Conservation (phyloP, 2,113 vertebrate species). For the Coryphaenoides rupestris region DNA sequence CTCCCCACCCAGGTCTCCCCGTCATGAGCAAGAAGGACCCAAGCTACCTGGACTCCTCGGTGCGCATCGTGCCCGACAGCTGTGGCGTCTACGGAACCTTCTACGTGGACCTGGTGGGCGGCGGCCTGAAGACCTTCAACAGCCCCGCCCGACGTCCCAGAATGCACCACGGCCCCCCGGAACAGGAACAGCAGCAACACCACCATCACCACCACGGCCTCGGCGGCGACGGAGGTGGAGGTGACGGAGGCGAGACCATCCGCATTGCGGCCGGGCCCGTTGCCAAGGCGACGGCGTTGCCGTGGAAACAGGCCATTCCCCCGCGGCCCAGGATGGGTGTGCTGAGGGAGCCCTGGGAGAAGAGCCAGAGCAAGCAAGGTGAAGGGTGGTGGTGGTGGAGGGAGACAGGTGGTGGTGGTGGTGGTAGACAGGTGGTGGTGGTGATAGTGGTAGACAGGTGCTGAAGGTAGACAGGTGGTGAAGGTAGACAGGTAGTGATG, state of each 20-base stretch:
- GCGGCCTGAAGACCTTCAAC: slow-evolving; percentile 73
- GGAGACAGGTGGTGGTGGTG: too few relatives aligned
- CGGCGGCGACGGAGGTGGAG: too few relatives aligned
- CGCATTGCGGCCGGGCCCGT: slow-evolving; percentile 55
- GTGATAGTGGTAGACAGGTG: too few relatives aligned
- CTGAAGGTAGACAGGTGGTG: too few relatives aligned
- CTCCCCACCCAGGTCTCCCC: slow-evolving; percentile 58
- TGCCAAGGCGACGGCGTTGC: slow-evolving; percentile 49
- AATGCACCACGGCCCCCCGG: slow-evolving; percentile 34
- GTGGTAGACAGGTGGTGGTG: too few relatives aligned
- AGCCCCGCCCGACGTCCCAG: slow-evolving; percentile 58
- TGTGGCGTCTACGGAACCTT: slow-evolving; percentile 82
- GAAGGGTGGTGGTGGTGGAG: slow-evolving; percentile 14
- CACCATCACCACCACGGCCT: too few relatives aligned
- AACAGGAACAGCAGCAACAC: slow-evolving; percentile 37
- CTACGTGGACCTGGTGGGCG: slow-evolving; percentile 73
- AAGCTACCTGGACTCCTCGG: slow-evolving; percentile 52
- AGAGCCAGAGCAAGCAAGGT: slow-evolving; percentile 73
- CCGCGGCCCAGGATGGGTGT: slow-evolving; percentile 74
- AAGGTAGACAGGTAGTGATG: too few relatives aligned
- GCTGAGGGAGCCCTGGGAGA: slow-evolving; percentile 73
- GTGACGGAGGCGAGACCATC: slow-evolving; percentile 51
- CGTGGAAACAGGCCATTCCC: slow-evolving; percentile 70
- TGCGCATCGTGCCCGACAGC: slow-evolving; percentile 80
- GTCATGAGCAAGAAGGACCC: slow-evolving; percentile 58